Conservation (phyloP, 2,797 vertebrate genomes). For the Sebastes cheni region DNA sequence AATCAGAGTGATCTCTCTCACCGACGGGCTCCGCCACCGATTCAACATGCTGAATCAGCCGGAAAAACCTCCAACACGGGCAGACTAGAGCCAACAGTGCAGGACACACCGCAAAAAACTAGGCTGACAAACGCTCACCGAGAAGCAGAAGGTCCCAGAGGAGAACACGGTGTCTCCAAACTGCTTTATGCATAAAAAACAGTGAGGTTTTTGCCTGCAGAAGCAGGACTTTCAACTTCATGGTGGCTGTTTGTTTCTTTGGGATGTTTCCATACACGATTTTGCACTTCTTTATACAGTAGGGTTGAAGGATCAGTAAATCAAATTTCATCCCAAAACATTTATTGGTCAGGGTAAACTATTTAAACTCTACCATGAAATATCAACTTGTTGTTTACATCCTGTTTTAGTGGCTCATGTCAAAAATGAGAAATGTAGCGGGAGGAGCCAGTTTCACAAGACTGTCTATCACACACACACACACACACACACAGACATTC, state of each 20-base stretch:
- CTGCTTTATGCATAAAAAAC: background rate
- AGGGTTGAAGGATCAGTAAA: conserved; percentile 13
- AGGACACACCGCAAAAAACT: too few relatives aligned
- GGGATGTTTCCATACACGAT: conserved; percentile 19
- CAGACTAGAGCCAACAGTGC: too few relatives aligned
- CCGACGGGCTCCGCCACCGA: too few relatives aligned
- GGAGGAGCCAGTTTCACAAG: conserved; percentile 22
- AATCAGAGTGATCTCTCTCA: too few relatives aligned
- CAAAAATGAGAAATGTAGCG: conserved; percentile 11
- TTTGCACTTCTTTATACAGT: conserved; percentile 24
- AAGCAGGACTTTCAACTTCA: conserved; percentile 26
- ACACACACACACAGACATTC: background rate
- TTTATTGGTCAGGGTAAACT: conserved; percentile 3
- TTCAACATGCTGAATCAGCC: too few relatives aligned
- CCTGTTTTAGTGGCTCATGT: conserved; percentile 4
- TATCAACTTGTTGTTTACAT: conserved; percentile 38
- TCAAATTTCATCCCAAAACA: background rate
- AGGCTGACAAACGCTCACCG: too few relatives aligned
- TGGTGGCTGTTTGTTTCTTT: conserved; percentile 38
- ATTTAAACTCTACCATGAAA: conserved; percentile 13
- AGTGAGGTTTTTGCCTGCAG: background rate
- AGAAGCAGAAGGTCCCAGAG: background rate
- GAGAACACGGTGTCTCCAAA: conserved; percentile 10
- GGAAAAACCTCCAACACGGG: too few relatives aligned
- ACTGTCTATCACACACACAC: background rate